These are phyloP conservation scores for Epinephelus cyanopodus DNA, from an alignment of 2,113 vertebrate genomes.

Conservation along the genomic window DNA sequence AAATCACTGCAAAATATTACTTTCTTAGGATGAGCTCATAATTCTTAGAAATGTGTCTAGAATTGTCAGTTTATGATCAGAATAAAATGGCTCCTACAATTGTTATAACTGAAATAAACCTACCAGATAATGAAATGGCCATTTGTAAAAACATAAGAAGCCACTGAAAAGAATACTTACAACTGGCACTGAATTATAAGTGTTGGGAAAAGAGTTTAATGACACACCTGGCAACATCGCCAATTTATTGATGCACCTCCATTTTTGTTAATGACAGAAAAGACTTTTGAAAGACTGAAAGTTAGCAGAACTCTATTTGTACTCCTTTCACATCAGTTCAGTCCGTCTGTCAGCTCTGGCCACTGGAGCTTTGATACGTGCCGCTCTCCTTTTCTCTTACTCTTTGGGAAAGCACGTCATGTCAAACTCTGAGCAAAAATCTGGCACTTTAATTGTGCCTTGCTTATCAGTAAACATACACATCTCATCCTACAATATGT, in stretches of 20 bases:
- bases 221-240: background rate
- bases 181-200: background rate
- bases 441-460: constrained; percentile 19
- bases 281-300: constrained; percentile 55
- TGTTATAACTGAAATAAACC: background rate
- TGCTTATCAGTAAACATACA: constrained; percentile 42
- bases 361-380: constrained; percentile 56
- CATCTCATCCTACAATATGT: constrained; percentile 11
- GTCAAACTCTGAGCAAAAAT: constrained; percentile 14
- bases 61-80: too few relatives aligned
- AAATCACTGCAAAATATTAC: background rate
- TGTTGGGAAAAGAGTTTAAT: background rate
- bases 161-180: background rate
- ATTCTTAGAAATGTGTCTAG: background rate
- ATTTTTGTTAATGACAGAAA: constrained; percentile 24
- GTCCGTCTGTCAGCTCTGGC: constrained; percentile 39
- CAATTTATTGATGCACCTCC: background rate
- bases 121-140: background rate
- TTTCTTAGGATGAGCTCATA: background rate
- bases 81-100: background rate
- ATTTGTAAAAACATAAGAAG: background rate
- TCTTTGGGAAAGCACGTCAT: constrained; percentile 39
- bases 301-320: constrained; percentile 36
- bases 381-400: constrained; percentile 1
- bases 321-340: constrained; percentile 52